phyloP scores from a whole-genome alignment of 1,140 invertebrate species.

The Anagrus nilaparvatae region DNA sequence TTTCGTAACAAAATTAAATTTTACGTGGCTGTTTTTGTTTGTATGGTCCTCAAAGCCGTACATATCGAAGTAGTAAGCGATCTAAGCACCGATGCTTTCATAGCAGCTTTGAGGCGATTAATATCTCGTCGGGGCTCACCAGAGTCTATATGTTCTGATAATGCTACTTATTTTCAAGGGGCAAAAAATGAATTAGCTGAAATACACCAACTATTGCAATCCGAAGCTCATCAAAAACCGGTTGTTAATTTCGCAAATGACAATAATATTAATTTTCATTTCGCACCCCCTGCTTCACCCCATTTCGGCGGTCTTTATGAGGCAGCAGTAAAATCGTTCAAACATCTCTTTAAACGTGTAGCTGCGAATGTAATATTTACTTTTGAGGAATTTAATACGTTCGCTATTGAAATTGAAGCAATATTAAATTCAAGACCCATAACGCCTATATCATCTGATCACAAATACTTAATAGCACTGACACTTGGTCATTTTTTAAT shows the following conservation, averaged over 20 bases:
- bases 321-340: not conserved
- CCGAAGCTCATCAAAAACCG: not conserved
- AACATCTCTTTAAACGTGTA: not conserved
- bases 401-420: conserved; percentile 3
- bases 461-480: not conserved
- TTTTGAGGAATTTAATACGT: conserved; percentile 5
- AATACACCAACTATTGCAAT: not conserved
- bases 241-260: not conserved
- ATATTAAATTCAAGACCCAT: conserved; percentile 8
- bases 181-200: conserved; percentile 4
- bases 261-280: not conserved
- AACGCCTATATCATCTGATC: not conserved
- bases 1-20: conserved; percentile 1
- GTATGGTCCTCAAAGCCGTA: conserved; percentile 4
- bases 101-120: not conserved
- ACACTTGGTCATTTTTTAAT: conserved; percentile 4
- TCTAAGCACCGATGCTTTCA: not conserved
- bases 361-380: not conserved
- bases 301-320: not conserved
- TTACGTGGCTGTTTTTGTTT: conserved; percentile 6
- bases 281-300: not conserved
- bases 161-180: not conserved
- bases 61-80: conserved; percentile 3
- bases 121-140: not conserved
- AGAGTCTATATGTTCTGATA: conserved; percentile 2